Evolutionary conservation across 2,888 invertebrate genomes (phyloP).

Genomic region (Tachina lurida): DNA sequence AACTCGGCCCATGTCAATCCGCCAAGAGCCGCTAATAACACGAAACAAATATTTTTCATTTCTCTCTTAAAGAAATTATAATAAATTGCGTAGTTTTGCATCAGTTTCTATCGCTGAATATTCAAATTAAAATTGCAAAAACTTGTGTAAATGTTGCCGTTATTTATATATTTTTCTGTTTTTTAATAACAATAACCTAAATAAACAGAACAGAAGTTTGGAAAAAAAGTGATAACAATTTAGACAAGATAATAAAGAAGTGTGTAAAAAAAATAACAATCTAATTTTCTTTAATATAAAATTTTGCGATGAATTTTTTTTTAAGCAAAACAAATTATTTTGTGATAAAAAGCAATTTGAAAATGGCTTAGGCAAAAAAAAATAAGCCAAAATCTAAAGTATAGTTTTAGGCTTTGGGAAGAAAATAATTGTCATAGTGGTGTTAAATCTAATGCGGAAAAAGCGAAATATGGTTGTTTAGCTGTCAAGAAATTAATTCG

Average conservation of each 20-base stretch:
- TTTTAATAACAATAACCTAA: not conserved
- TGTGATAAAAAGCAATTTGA: not conserved
- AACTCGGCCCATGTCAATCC: constrained; percentile 16
- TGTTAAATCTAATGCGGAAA: too few species aligned
- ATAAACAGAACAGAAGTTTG: not conserved
- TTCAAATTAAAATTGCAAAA: constrained; percentile 25
- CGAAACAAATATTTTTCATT: constrained; percentile 29
- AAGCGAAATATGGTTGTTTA: too few species aligned
- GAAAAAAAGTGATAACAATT: constrained; percentile 17
- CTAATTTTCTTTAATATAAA: not conserved
- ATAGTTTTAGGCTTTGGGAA: too few species aligned
- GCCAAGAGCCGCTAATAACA: not conserved
- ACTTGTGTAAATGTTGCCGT: not conserved
- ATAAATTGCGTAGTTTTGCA: constrained; percentile 26
- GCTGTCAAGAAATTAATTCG: too few species aligned
- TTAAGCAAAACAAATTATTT: not conserved
- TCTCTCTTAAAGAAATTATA: too few species aligned
- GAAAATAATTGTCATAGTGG: too few species aligned
- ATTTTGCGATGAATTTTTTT: constrained; percentile 1
- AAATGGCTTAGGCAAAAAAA: not conserved
- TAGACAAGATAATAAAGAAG: constrained; percentile 9
- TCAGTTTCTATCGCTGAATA: constrained; percentile 9
- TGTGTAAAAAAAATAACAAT: constrained; percentile 14
- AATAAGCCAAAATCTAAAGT: not conserved
- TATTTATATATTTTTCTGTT: constrained; percentile 48